A percentile compares a stretch with the other conserved stretches of the same genome.
These are phyloP conservation scores for Bellardia bayeri DNA, from an alignment of 2,888 invertebrate species.

Conservation along the genomic window DNA sequence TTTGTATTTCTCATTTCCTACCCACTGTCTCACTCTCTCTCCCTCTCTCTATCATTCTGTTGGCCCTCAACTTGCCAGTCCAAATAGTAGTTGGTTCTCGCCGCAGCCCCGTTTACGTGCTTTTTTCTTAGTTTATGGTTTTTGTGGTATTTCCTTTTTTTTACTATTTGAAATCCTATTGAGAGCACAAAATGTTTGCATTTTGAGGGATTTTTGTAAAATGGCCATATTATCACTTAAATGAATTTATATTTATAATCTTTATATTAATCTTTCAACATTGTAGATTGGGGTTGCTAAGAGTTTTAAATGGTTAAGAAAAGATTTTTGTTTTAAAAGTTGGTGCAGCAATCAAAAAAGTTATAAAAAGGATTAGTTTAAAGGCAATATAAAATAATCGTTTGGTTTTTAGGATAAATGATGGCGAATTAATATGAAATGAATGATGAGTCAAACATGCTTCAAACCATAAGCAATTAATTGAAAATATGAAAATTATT, in stretches of 20 bases:
- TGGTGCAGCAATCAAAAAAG: constrained; percentile 12
- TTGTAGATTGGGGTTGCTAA: constrained; percentile 19
- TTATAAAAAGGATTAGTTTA: background rate
- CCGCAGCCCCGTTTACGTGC: background rate
- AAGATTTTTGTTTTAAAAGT: constrained; percentile 7
- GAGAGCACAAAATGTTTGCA: background rate
- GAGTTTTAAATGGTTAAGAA: constrained; percentile 2
- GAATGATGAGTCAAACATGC: too few relatives aligned
- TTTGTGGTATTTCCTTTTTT: constrained; percentile 7
- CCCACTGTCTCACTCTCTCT: too few relatives aligned
- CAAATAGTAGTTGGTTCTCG: background rate
- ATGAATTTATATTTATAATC: constrained; percentile 40
- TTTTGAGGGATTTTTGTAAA: constrained; percentile 37
- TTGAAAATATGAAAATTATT: too few relatives aligned
- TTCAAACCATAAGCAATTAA: too few relatives aligned
- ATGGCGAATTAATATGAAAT: background rate
- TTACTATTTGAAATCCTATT: background rate
- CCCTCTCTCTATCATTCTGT: background rate
- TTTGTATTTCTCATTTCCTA: constrained; percentile 46
- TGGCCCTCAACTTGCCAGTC: background rate
- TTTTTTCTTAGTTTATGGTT: constrained; percentile 3
- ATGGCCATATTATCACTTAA: constrained; percentile 41
- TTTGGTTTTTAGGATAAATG: background rate
- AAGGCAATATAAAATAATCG: background rate
- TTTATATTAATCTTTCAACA: constrained; percentile 53